Conservation (phyloP, 1,140 invertebrate species). For the Drosophila carrolli region DNA sequence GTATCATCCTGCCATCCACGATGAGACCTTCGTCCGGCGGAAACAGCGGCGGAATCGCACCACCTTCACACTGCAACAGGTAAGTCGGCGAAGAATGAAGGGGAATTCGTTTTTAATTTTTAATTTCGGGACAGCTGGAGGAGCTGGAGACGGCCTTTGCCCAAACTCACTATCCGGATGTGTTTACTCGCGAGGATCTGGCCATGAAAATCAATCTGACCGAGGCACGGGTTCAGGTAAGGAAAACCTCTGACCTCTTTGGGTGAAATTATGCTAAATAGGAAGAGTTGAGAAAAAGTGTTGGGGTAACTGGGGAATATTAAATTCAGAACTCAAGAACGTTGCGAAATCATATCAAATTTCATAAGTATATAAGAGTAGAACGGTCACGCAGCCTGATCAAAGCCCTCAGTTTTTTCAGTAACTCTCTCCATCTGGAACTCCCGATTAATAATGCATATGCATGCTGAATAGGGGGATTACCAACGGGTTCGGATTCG, state of each 20-base stretch:
- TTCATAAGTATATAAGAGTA: constrained; percentile 58
- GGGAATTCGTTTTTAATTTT: constrained; percentile 49
- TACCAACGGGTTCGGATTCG: constrained; percentile 23
- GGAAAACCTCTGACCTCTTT: constrained; percentile 35
- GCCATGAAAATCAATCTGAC: constrained; percentile 99
- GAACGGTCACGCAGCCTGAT: constrained; percentile 70
- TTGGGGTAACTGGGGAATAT: constrained; percentile 1
- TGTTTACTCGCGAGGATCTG: constrained; percentile 98
- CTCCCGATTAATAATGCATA: constrained; percentile 76
- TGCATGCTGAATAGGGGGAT: constrained; percentile 49
- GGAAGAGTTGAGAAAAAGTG: constrained; percentile 15
- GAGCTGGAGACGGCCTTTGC: constrained; percentile 98
- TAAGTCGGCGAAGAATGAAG: constrained; percentile 80
- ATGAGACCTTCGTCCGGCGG: constrained; percentile 97
- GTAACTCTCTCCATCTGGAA: constrained; percentile 3
- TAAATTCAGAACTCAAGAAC: constrained; percentile 27
- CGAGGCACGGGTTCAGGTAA: constrained; percentile 98
- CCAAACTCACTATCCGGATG: constrained; percentile 99
- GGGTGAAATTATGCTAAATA: constrained; percentile 61
- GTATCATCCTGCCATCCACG: constrained; percentile 96
- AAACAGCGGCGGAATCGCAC: constrained; percentile 98
- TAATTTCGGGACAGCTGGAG: constrained; percentile 88
- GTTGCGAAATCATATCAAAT: constrained; percentile 76
- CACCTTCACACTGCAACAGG: constrained; percentile 98
- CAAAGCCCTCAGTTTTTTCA: constrained; percentile 50